Conservation (phyloP, 2,888 invertebrate genomes). For the Neuroscelio doddi region DNA sequence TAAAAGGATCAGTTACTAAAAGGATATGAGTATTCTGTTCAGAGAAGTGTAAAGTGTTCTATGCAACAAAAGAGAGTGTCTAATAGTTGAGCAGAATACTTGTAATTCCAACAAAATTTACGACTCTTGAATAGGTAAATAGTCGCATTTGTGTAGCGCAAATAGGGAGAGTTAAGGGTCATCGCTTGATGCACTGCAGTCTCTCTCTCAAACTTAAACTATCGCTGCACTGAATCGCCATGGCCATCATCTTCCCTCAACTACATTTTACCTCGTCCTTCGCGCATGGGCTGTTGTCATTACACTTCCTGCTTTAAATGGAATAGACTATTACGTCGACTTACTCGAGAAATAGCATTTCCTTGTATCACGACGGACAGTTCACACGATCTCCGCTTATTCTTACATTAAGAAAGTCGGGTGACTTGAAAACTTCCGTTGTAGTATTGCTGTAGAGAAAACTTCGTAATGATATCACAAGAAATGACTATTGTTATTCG, state of each 20-base stretch:
- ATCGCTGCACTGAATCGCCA: conserved; percentile 33
- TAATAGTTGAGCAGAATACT: conserved; percentile 30
- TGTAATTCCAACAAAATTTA: conserved; percentile 50
- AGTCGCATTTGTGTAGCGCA: conserved; percentile 41
- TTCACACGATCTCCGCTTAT: conserved; percentile 16
- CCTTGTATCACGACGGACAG: conserved; percentile 36
- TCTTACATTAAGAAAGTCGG: not conserved
- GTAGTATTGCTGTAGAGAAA: too few relatives aligned
- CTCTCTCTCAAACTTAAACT: conserved; percentile 34
- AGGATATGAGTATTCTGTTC: conserved; percentile 44
- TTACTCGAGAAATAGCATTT: conserved; percentile 42
- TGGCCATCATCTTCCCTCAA: conserved; percentile 7
- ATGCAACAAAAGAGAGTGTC: conserved; percentile 37
- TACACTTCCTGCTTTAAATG: conserved; percentile 58
- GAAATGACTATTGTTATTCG: too few relatives aligned
- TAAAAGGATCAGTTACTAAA: conserved; percentile 21
- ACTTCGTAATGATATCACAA: too few relatives aligned
- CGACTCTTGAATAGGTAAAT: conserved; percentile 51
- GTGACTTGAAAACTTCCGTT: too few relatives aligned
- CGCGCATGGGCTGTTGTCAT: conserved; percentile 46
- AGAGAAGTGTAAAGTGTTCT: conserved; percentile 41
- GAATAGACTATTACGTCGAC: conserved; percentile 55
- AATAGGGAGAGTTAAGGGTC: conserved; percentile 45
- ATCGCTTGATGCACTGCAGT: conserved; percentile 7
- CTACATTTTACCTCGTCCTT: conserved; percentile 6